These are phyloP conservation scores for Muntiacus muntjak DNA, from an alignment of 2,113 vertebrate genomes.

Conservation along the genomic window DNA sequence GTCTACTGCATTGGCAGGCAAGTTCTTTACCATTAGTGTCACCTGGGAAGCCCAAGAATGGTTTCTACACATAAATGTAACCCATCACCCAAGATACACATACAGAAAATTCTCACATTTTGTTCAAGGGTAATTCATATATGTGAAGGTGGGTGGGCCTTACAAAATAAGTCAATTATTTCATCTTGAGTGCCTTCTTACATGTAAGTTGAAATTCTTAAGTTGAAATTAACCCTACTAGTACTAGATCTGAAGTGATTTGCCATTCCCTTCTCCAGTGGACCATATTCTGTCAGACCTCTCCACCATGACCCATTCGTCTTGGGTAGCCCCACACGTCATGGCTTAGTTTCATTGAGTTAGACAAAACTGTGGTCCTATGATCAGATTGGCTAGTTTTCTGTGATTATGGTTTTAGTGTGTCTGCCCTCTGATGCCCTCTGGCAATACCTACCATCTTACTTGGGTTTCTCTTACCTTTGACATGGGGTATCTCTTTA, in stretches of 20 bases:
- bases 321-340: no score
- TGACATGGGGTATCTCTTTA: no score
- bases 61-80: neutral
- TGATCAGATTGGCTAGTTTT: no score
- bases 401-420: no score
- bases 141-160: neutral
- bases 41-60: neutral
- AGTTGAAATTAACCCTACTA: conserved; percentile 17
- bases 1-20: neutral
- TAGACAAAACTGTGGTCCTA: no score
- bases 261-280: no score
- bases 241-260: neutral
- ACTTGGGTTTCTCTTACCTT: no score
- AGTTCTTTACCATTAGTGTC: neutral
- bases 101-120: neutral
- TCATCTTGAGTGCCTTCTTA: neutral
- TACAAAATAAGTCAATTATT: conserved; percentile 22
- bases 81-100: neutral
- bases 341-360: no score
- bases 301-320: no score
- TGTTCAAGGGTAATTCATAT: neutral
- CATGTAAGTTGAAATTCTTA: neutral
- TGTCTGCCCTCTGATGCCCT: no score
- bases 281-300: no score
- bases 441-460: no score